Base-by-base conservation (phyloP, 2,888 invertebrate genomes). In the Pseudanteris insignis region DNA sequence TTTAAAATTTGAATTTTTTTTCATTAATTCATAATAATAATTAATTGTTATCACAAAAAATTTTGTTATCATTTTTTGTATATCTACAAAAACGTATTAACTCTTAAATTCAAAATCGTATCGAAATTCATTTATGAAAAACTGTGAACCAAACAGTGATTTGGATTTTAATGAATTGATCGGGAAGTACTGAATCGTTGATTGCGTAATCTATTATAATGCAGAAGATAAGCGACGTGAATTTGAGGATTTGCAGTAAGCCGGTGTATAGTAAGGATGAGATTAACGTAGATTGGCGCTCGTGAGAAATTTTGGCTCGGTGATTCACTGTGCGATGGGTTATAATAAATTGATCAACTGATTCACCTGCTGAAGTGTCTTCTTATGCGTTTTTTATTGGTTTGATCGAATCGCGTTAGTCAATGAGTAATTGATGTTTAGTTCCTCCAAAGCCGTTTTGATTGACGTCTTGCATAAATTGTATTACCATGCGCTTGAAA, bases 301-400 rank as follows among this genome's bases (percentile, higher is more conserved):
- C 57, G 57, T 57, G 55, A 58, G 62, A 51, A 62, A 62, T 57
- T 62, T 57, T 13, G 24, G 53, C 25, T 33, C 47, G 57, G 34
- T 51, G 57, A 62, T 62, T 62, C 51, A 57, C 62, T 57, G 38
- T 18, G 32, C 36, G 57, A 48, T 57, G 46, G 51, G 37, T 57
- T 53, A 57, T 58, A 58, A 63, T 63, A 63, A 58, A 58, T 63
- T 63, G 57, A 63, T 58, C 48, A 57, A 40, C 44, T 34, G 53
- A 57, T 57, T 63, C 63, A 63, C 53, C 63, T 57, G 62, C 57
- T 57, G 47, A 48, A 37, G 48, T 53, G 57, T 63, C 48, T 40
- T 48, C 38, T 47, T 36, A 38, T 51, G 29, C 37, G 36, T 53
- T 59, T n/a, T n/a, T n/a, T n/a, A n/a, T 34, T 36, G 18, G 46